Conservation (phyloP, 1,140 invertebrate species). For the Periplaneta americana region DNA sequence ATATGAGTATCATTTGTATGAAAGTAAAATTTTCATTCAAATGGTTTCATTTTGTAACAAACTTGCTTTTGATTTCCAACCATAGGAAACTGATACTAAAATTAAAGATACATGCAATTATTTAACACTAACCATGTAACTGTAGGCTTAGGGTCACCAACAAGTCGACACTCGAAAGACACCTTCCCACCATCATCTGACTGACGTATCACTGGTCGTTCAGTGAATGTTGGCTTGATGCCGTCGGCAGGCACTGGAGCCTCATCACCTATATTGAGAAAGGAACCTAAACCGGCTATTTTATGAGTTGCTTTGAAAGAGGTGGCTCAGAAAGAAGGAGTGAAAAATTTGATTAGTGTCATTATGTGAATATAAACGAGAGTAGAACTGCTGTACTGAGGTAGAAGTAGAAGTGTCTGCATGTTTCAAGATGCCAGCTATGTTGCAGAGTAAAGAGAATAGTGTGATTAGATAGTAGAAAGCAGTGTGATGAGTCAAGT, state of each 20-base stretch:
- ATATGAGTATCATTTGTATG: too few relatives aligned
- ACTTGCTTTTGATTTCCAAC: too few relatives aligned
- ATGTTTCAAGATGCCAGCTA: not conserved
- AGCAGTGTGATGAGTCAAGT: not conserved
- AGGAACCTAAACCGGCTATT: conserved; percentile 30
- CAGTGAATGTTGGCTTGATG: conserved; percentile 92
- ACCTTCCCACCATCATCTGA: conserved; percentile 89
- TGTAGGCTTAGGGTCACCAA: conserved; percentile 87
- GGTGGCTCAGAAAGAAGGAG: not conserved
- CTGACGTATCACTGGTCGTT: conserved; percentile 92
- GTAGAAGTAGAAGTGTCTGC: not conserved
- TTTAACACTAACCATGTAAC: conserved; percentile 76
- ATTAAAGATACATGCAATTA: not conserved
- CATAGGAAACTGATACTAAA: not conserved
- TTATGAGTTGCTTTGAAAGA: conserved; percentile 20
- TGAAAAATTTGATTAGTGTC: not conserved
- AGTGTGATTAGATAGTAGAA: not conserved
- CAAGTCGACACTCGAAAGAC: conserved; percentile 91
- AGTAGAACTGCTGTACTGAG: not conserved
- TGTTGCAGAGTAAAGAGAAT: not conserved
- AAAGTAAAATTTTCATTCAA: too few relatives aligned
- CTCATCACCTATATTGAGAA: conserved; percentile 72
- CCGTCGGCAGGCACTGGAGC: conserved; percentile 82
- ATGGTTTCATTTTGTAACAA: too few relatives aligned
- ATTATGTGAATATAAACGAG: not conserved